phyloP scores from a whole-genome alignment of 2,888 invertebrate species.

The Invenusta paracnida region DNA sequence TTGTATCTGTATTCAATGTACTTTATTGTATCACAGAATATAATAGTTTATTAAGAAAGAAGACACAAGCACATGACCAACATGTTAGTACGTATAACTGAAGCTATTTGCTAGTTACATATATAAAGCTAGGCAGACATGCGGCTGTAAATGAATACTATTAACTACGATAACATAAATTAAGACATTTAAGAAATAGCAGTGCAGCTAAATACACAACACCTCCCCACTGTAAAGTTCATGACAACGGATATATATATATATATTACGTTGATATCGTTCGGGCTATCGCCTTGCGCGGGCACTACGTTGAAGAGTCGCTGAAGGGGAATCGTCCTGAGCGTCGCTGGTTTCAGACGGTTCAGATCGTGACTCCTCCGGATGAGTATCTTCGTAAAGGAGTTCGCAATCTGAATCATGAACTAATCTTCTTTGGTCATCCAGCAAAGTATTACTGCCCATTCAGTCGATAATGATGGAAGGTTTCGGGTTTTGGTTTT shows the following conservation, averaged over 20 bases:
- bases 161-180: too few relatives aligned
- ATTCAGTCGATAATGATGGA: neutral
- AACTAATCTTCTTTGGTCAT: conserved; percentile 11
- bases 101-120: neutral
- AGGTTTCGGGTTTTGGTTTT: conserved; percentile 6
- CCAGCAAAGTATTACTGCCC: conserved; percentile 5
- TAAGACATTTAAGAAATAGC: too few relatives aligned
- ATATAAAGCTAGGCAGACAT: neutral
- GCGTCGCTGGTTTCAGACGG: neutral
- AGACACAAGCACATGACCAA: neutral
- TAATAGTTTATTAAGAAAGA: too few relatives aligned
- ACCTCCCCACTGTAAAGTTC: too few relatives aligned
- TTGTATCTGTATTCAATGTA: too few relatives aligned
- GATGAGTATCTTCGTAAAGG: neutral
- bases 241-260: too few relatives aligned
- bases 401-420: neutral
- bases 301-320: conserved; percentile 16
- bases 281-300: conserved; percentile 7
- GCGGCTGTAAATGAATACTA: too few relatives aligned
- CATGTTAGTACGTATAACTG: neutral
- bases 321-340: neutral
- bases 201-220: too few relatives aligned
- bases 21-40: too few relatives aligned
- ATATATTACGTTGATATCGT: conserved; percentile 29
- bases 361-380: neutral